phyloP scores from a whole-genome alignment of 1,140 invertebrate genomes.

The Acromyrmex charruanus region DNA sequence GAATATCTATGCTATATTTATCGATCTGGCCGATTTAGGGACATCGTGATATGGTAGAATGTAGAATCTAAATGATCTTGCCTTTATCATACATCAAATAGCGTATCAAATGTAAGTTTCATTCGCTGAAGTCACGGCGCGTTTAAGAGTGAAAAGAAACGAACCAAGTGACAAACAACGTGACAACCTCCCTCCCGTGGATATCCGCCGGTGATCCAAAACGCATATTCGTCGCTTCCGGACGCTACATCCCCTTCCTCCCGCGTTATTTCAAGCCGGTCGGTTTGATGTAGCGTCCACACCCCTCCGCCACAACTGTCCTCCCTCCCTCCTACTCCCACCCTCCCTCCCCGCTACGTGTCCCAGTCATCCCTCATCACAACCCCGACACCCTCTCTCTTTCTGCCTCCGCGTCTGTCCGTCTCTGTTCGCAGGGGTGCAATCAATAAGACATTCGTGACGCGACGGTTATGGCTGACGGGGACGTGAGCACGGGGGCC shows the following conservation, averaged over 20 bases:
- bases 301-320: neutral
- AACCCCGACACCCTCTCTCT: conserved; percentile 30
- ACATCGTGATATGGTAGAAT: neutral
- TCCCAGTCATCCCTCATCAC: conserved; percentile 53
- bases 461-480: conserved; percentile 85
- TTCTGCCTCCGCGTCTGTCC: conserved; percentile 50
- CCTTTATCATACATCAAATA: neutral
- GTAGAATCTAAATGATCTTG: neutral
- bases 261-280: conserved; percentile 70
- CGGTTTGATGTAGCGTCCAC: conserved; percentile 70
- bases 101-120: conserved; percentile 48
- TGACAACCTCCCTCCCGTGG: conserved; percentile 63
- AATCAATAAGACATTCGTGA: conserved; percentile 87
- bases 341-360: too few species aligned
- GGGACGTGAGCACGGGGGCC: conserved; percentile 80
- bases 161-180: conserved; percentile 56
- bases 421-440: conserved; percentile 77
- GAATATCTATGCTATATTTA: neutral
- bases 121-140: neutral
- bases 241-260: conserved; percentile 66
- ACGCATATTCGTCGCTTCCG: conserved; percentile 81
- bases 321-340: neutral
- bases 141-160: conserved; percentile 28
- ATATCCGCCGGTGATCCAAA: conserved; percentile 76
- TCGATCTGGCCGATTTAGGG: neutral